These are phyloP conservation scores for Polietes domitor DNA, from an alignment of 2,888 invertebrate genomes.

Conservation along the genomic window DNA sequence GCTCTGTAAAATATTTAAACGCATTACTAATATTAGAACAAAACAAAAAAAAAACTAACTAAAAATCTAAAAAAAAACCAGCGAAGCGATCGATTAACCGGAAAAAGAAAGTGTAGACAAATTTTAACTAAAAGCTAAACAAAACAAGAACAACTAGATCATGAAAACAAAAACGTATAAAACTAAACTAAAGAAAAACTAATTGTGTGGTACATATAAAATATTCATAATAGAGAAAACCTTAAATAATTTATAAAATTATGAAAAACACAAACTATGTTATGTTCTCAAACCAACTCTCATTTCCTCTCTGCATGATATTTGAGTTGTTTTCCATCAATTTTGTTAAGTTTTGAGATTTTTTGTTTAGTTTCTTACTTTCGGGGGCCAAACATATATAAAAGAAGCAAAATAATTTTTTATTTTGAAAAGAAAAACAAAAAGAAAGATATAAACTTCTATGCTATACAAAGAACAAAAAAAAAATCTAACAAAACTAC, in stretches of 20 bases:
- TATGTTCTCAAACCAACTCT: no score
- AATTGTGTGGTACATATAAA: constrained; percentile 58
- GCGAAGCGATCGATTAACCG: constrained; percentile 6
- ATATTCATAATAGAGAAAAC: constrained; percentile 30
- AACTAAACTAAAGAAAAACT: constrained; percentile 31
- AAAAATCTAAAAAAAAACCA: constrained; percentile 15
- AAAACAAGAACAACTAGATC: neutral
- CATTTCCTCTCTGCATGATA: constrained; percentile 26
- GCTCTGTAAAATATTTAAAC: constrained; percentile 63
- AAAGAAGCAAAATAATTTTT: constrained; percentile 65
- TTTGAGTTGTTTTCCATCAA: constrained; percentile 41
- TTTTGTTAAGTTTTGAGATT: constrained; percentile 14
- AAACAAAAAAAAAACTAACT: constrained; percentile 20
- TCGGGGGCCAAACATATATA: constrained; percentile 79
- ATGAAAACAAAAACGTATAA: constrained; percentile 31
- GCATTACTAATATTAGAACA: constrained; percentile 13
- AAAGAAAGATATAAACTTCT: constrained; percentile 38
- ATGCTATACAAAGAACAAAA: constrained; percentile 57
- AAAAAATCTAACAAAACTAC: constrained; percentile 65
- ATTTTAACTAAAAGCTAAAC: constrained; percentile 10
- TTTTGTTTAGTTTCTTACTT: constrained; percentile 75
- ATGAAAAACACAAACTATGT: neutral
- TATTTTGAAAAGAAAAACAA: constrained; percentile 52
- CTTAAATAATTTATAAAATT: constrained; percentile 5
- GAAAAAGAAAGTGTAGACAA: constrained; percentile 31